Evolutionary conservation across 2,888 invertebrate genomes (phyloP).

Genomic region (Clunio marinus): DNA sequence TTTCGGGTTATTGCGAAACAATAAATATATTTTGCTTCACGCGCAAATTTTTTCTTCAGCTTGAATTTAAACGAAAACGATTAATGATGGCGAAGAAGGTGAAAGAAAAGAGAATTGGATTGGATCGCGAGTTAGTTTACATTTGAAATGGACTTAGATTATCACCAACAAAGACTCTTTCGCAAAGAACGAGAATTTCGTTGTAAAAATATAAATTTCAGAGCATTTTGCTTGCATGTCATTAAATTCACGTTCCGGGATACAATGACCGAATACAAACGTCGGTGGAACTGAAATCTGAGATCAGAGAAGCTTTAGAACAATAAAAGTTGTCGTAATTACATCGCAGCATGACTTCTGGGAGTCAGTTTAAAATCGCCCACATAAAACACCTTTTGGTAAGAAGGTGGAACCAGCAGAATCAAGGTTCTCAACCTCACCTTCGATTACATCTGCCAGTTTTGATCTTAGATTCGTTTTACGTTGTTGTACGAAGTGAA

Average conservation of each 20-base stretch:
- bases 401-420: not conserved
- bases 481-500: not conserved
- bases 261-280: not conserved
- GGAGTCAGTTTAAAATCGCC: not conserved
- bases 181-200: conserved; percentile 3
- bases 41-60: not conserved
- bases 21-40: conserved; percentile 7
- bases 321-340: conserved; percentile 17
- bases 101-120: not conserved
- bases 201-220: conserved; percentile 9
- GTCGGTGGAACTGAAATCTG: not conserved
- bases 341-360: conserved; percentile 23
- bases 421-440: not conserved
- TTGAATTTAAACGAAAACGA: conserved; percentile 2
- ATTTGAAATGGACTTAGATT: not conserved
- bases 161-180: conserved; percentile 1
- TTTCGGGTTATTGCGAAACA: conserved; percentile 23
- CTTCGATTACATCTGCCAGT: not conserved
- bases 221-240: not conserved
- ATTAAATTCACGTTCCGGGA: conserved; percentile 1
- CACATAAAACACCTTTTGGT: not conserved
- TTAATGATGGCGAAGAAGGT: conserved; percentile 8
- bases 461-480: not conserved
- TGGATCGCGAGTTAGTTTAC: not conserved
- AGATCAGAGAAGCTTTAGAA: conserved; percentile 11